phyloP scores from a whole-genome alignment of 2,888 invertebrate genomes.

The Blastobasis adustella region DNA sequence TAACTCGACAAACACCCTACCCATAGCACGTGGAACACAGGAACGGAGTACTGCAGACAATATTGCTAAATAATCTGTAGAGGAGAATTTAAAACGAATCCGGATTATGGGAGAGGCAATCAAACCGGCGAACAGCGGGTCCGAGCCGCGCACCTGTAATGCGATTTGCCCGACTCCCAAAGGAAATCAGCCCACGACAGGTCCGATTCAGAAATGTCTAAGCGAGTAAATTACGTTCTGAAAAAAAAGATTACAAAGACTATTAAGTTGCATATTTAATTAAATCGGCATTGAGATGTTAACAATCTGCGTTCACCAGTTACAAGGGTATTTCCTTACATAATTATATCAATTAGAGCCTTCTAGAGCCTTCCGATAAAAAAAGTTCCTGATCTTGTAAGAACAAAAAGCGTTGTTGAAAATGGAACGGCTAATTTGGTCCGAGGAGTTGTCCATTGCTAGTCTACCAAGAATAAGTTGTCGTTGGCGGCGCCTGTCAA shows the following conservation, averaged over 20 bases:
- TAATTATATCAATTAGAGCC: constrained; percentile 27
- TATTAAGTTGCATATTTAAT: neutral
- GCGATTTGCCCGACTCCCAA: constrained; percentile 37
- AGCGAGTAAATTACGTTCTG: constrained; percentile 18
- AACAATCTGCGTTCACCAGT: constrained; percentile 16
- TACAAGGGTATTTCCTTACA: constrained; percentile 28
- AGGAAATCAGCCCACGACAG: constrained; percentile 30
- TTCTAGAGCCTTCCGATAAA: constrained; percentile 17
- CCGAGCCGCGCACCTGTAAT: constrained; percentile 29
- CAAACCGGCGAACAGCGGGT: no score
- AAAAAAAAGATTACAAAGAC: constrained; percentile 6
- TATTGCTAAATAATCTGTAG: no score
- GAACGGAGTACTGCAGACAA: no score
- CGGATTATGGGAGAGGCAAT: no score
- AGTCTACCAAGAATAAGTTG: no score
- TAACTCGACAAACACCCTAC: no score
- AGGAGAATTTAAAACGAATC: no score
- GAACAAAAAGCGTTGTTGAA: constrained; percentile 18
- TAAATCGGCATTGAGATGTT: constrained; percentile 17
- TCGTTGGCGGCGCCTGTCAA: no score
- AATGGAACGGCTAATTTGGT: constrained; percentile 1
- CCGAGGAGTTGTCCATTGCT: no score
- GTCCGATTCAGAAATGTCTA: constrained; percentile 34
- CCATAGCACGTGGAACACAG: no score
- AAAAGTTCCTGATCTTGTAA: constrained; percentile 18